Percentiles rank a stretch among this genome's conserved stretches.
phyloP scores from a whole-genome alignment of 1,140 invertebrate genomes.

The Leptopilina clavipes region DNA sequence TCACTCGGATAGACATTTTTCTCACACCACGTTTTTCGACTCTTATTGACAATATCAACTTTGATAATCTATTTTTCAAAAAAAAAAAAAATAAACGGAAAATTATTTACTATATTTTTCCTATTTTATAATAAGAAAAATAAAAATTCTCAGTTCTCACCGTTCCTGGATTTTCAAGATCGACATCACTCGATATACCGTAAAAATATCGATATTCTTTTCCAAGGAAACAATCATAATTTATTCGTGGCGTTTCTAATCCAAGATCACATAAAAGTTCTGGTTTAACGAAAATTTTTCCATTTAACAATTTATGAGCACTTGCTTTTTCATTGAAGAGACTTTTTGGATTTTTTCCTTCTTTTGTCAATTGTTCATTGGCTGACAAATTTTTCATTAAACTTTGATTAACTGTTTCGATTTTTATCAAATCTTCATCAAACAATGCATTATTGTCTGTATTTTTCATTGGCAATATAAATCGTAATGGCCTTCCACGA shows the following conservation, averaged over 20 bases:
- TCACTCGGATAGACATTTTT: constrained; percentile 87
- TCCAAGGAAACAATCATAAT: constrained; percentile 82
- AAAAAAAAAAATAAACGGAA: too few species aligned
- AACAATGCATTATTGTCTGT: constrained; percentile 40
- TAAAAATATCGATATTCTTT: constrained; percentile 90
- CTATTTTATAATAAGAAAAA: neutral
- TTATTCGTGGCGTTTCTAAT: constrained; percentile 89
- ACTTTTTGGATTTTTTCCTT: constrained; percentile 37
- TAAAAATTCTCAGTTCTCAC: constrained; percentile 75
- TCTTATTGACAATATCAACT: constrained; percentile 82
- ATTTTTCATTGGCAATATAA: constrained; percentile 79
- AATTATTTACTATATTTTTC: too few species aligned
- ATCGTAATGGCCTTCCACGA: constrained; percentile 83
- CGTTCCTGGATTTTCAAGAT: constrained; percentile 85
- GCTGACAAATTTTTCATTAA: constrained; percentile 37
- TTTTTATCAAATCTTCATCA: constrained; percentile 74
- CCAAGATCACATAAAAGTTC: constrained; percentile 84
- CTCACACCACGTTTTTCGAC: constrained; percentile 83
- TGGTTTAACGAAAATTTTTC: constrained; percentile 77
- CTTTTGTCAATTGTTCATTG: neutral
- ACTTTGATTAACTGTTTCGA: constrained; percentile 57
- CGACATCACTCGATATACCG: constrained; percentile 90
- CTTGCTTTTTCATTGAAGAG: constrained; percentile 70
- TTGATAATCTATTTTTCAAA: constrained; percentile 83
- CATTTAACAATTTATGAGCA: constrained; percentile 73